Percentiles rank a stretch among this genome's conserved stretches.
These are phyloP conservation scores for Ellobium chinense DNA, from an alignment of 2,888 invertebrate species.

Conservation along the genomic window DNA sequence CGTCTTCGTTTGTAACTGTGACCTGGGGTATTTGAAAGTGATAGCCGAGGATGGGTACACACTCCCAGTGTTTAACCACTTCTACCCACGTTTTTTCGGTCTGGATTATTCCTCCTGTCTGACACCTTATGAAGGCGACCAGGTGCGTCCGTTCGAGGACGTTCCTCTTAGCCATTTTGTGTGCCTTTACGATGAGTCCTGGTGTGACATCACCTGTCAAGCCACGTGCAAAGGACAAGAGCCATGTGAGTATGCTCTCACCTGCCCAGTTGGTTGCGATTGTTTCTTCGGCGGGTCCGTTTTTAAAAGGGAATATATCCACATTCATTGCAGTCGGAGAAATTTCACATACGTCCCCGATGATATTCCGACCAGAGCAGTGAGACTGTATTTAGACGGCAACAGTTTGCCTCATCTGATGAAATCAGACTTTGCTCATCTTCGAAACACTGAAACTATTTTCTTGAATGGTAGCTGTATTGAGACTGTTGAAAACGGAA, in stretches of 20 bases:
- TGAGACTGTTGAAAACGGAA: constrained; percentile 12
- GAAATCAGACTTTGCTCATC: background rate
- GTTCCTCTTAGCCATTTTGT: constrained; percentile 46
- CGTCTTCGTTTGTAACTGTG: constrained; percentile 43
- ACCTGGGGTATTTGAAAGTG: constrained; percentile 49
- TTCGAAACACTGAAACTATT: constrained; percentile 31
- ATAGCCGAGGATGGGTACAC: constrained; percentile 10
- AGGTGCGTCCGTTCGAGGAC: constrained; percentile 13
- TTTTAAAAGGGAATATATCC: constrained; percentile 11
- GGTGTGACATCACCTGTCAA: constrained; percentile 39
- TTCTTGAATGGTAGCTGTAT: constrained; percentile 59
- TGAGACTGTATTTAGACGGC: constrained; percentile 59
- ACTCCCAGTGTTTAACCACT: background rate
- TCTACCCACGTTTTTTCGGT: constrained; percentile 26
- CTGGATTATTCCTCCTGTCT: constrained; percentile 15
- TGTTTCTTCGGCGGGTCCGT: constrained; percentile 44
- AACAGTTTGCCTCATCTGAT: constrained; percentile 53
- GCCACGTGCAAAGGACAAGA: constrained; percentile 29
- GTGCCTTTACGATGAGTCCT: constrained; percentile 18
- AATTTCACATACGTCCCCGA: constrained; percentile 53
- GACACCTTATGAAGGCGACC: background rate
- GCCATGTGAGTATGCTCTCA: constrained; percentile 40
- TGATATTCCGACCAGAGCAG: constrained; percentile 57
- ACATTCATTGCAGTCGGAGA: constrained; percentile 53
- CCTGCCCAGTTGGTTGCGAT: constrained; percentile 44